Evolutionary conservation across 2,888 invertebrate genomes (phyloP).

Genomic region (Lasiommata megera): DNA sequence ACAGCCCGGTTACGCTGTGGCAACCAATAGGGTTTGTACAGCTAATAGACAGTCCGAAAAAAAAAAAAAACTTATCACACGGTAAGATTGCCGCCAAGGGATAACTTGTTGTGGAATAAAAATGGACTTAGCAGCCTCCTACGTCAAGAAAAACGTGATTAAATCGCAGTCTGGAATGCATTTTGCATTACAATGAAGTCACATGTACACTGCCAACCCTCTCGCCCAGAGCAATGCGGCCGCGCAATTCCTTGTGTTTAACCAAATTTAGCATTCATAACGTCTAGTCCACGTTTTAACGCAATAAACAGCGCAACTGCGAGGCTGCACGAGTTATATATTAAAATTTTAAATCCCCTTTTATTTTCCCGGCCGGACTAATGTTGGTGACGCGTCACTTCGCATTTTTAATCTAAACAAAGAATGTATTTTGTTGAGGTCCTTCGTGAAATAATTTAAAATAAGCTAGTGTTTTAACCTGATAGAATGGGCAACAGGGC

Average conservation of each 20-base stretch:
- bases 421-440: not conserved
- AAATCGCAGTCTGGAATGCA: not conserved
- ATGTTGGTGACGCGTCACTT: conserved; percentile 6
- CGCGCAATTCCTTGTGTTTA: not conserved
- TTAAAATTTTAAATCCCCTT: not conserved
- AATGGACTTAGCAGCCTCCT: not conserved
- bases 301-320: conserved; percentile 3
- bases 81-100: no score
- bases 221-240: not conserved
- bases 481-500: no score
- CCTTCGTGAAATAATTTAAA: no score
- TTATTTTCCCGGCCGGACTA: conserved; percentile 7
- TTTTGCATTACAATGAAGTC: not conserved
- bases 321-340: not conserved
- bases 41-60: no score
- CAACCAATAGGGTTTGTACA: no score
- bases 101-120: no score
- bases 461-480: no score
- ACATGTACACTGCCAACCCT: not conserved
- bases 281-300: not conserved
- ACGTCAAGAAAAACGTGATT: not conserved
- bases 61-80: no score
- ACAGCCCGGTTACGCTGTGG: no score
- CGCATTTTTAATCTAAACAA: not conserved
- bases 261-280: conserved; percentile 8